Evolutionary conservation across 1,140 invertebrate genomes (phyloP).

Genomic region (Bombus difficillimus): DNA sequence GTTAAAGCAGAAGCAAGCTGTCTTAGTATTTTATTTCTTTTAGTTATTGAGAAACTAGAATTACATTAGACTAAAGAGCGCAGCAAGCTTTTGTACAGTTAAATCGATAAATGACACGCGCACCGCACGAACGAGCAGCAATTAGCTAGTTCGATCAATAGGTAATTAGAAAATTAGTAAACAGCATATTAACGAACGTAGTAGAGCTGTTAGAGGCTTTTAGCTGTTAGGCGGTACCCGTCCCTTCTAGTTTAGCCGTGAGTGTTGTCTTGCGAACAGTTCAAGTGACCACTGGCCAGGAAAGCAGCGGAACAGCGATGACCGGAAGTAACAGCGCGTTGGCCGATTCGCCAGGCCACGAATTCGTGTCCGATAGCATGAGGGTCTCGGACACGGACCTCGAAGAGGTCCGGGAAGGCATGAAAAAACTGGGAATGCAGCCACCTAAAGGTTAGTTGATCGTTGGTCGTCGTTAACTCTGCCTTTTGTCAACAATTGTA

Average conservation of each 20-base stretch:
- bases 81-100: not conserved
- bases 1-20: not conserved
- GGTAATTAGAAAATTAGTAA: no score
- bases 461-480: constrained; percentile 65
- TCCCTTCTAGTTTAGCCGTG: constrained; percentile 75
- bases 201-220: not conserved
- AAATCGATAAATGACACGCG: constrained; percentile 8
- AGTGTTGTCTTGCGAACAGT: constrained; percentile 79
- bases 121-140: not conserved
- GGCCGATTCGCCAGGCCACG: constrained; percentile 79
- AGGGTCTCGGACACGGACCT: constrained; percentile 85
- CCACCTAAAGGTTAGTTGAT: constrained; percentile 79
- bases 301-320: constrained; percentile 55
- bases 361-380: constrained; percentile 88
- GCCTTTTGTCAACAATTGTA: not conserved
- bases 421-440: constrained; percentile 86
- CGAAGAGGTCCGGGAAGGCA: constrained; percentile 87
- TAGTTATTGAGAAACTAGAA: not conserved
- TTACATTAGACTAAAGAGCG: not conserved
- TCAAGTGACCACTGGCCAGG: constrained; percentile 72
- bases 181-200: not conserved
- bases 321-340: constrained; percentile 59
- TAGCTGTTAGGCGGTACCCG: constrained; percentile 42
- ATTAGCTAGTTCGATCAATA: not conserved
- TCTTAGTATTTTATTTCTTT: not conserved